Evolutionary conservation across 2,888 invertebrate genomes (phyloP), one percentile per base, ranked within the genome.

Genomic region (Erebia palarica): DNA sequence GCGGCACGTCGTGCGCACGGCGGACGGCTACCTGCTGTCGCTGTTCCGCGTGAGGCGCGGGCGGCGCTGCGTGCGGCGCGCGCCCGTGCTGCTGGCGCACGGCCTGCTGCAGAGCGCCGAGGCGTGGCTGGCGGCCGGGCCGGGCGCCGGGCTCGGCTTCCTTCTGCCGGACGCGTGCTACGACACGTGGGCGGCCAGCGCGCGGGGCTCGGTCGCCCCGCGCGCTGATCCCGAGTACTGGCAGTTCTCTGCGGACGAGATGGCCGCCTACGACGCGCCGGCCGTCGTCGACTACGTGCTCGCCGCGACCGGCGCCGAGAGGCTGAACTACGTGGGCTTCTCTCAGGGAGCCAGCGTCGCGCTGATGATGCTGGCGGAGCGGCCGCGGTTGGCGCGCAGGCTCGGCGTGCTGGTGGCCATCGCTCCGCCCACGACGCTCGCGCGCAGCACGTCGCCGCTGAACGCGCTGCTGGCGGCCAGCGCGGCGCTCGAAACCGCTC

Each of bases 241-340:
- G 95, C 77, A 92, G 44, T 95, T 89, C 79, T 94, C 95, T 53
- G 95, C 94, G 88, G 96, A 97, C 80, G 96, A 97, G 83, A 95
- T 96, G 82, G 97, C 96, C 0, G 79, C 88, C 53, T 94, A 94
- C 78, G 97, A 97, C 84, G 70, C 97, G 3, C 96, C 97, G 9
- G 95, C 96, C 0, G 94, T 94, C 82, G 94, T 90, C 1, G 87
- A 91, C 75, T 86, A 86, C 66, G 79, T 90, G 13, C 74, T 87
- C 1, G 66, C 76, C 0, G 69, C 71, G 1, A 96, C 96, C 0
- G 90, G 92, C 44, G 47, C 16, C 5, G 16, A 16, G 10, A 10
- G 13, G 36, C n/a, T 55, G 2, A 57, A 64, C 58, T 58, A 53
- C 58, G 57, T 69, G 8, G 66, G 61, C 51, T 68, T 18, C 64